phyloP scores from a whole-genome alignment of 30 jellyfish, hydroid and myxozoan species.

The Aurelia aurita complex sp. Pacific region DNA sequence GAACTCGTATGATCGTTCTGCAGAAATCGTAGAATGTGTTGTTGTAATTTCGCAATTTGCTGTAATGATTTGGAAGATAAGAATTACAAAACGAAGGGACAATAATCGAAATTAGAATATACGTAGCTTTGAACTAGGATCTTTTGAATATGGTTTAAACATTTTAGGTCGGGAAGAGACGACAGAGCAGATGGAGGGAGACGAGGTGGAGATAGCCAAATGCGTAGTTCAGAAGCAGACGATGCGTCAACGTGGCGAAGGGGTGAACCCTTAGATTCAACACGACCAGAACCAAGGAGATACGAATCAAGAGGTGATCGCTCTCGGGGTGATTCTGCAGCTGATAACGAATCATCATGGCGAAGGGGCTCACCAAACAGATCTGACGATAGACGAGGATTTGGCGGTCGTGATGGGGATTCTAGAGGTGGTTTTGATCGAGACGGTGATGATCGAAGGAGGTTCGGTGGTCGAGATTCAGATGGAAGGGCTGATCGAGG shows the following conservation, averaged over 20 bases:
- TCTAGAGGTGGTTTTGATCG: conserved; percentile 44
- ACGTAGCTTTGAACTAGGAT: no score
- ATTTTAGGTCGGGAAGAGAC: no score
- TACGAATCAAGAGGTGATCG: conserved; percentile 52
- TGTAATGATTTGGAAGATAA: no score
- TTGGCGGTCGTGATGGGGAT: conserved; percentile 49
- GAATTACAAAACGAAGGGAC: no score
- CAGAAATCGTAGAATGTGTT: no score
- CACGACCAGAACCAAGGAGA: conserved; percentile 43
- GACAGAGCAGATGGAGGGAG: conserved; percentile 7
- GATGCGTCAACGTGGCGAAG: conserved; percentile 65
- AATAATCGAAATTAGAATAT: no score
- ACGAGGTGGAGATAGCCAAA: conserved; percentile 37
- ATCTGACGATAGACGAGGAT: conserved; percentile 49
- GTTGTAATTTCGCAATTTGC: no score
- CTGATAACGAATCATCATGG: conserved; percentile 58
- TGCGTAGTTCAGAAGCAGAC: conserved; percentile 61
- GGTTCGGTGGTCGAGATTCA: conserved; percentile 42
- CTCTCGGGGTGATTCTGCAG: conserved; percentile 53
- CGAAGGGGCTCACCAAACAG: conserved; percentile 41
- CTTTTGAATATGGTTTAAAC: no score
- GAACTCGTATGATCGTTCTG: no score
- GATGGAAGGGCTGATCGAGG: conserved; percentile 58
- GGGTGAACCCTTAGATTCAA: conserved; percentile 27
- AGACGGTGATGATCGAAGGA: conserved; percentile 15